Conservation (phyloP, 1,140 invertebrate species). For the Lordiphosa stackelbergi region DNA sequence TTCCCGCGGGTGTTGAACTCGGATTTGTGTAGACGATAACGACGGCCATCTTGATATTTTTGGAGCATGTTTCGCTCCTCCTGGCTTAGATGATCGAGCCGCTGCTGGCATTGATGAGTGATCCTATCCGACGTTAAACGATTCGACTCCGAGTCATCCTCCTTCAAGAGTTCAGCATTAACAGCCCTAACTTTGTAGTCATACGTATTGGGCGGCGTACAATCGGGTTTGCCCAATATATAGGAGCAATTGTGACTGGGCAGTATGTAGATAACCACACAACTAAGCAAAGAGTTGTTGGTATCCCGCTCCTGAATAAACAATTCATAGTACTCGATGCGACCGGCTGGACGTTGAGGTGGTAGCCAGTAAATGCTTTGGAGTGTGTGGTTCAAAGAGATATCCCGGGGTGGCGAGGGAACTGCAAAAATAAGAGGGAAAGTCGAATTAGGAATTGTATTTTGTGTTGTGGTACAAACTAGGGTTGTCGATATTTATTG, state of each 20-base stretch:
- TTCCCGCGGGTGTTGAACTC: slow-evolving; percentile 31
- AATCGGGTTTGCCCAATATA: slow-evolving; percentile 41
- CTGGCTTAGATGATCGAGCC: slow-evolving; percentile 8
- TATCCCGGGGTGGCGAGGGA: slow-evolving; percentile 34
- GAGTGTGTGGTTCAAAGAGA: slow-evolving; percentile 25
- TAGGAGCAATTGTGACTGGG: slow-evolving; percentile 28
- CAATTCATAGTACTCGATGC: slow-evolving; percentile 53
- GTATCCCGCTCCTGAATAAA: slow-evolving; percentile 31
- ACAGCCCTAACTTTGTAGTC: slow-evolving; percentile 52
- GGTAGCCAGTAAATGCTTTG: slow-evolving; percentile 37
- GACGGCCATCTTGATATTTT: slow-evolving; percentile 10
- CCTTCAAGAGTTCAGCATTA: slow-evolving; percentile 35
- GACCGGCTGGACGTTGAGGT: slow-evolving; percentile 38
- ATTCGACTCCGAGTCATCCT: neutral
- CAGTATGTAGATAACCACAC: slow-evolving; percentile 28
- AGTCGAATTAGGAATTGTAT: too few species aligned
- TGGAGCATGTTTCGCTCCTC: slow-evolving; percentile 10
- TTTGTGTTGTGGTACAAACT: too few species aligned
- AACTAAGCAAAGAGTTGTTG: slow-evolving; percentile 18
- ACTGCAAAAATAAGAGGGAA: slow-evolving; percentile 19
- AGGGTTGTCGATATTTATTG: too few species aligned
- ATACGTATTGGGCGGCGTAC: slow-evolving; percentile 36
- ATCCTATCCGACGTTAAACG: neutral
- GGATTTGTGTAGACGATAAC: slow-evolving; percentile 39
- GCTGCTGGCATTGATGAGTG: neutral